Base-by-base conservation (phyloP, 1,140 invertebrate species). In the Lepidostoma basale region DNA sequence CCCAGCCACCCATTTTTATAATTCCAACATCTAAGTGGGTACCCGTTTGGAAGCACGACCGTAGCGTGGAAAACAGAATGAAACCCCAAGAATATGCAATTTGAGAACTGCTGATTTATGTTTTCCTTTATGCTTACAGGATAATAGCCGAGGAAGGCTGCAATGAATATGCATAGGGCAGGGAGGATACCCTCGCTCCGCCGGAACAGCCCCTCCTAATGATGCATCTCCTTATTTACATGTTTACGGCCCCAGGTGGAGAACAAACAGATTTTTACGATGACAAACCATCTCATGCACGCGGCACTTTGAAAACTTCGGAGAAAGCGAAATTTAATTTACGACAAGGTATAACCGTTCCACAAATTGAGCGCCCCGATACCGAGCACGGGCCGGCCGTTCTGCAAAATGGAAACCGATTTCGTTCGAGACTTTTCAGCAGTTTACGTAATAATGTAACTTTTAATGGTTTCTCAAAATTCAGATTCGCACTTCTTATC, bases 221-320 rank as follows among this genome's bases (percentile, higher is more conserved):
- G 69, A 71, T 67, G 64, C 69, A 71, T 67, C 47, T 36, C 69
- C 69, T 67, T 67, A 71, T 71, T 71, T 71, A 67, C 69, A 71
- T 71, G 64, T 71, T 71, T 71, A 71, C 64, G 69, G 69, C 62
- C 33, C 59, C 62, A 70, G 63, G 68, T 67, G 59, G 54, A 67
- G 66, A 67, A 67, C 42, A 67, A 71, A 62, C 64, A 63, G 65
- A 71, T 71, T 67, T 59, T 62, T 54, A 67, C 30, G 65, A 67
- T 63, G 65, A 49, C 39, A 26, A 22, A 22, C 58, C 59, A 71
- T 71, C 60, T 42, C 54, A 23, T 47, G 59, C 64, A 49, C 69
- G 42, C 56, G 14, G 20, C 36, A n/a, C 26, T 12, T 14, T 14
- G 56, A 23, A 25, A 39, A n/a, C 26, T 12, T 14, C 14, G 56